A percentile compares a stretch with the other conserved stretches of the same genome.
These are phyloP conservation scores for Loripinus fragilis DNA, from an alignment of 2,888 invertebrate genomes.

Conservation along the genomic window DNA sequence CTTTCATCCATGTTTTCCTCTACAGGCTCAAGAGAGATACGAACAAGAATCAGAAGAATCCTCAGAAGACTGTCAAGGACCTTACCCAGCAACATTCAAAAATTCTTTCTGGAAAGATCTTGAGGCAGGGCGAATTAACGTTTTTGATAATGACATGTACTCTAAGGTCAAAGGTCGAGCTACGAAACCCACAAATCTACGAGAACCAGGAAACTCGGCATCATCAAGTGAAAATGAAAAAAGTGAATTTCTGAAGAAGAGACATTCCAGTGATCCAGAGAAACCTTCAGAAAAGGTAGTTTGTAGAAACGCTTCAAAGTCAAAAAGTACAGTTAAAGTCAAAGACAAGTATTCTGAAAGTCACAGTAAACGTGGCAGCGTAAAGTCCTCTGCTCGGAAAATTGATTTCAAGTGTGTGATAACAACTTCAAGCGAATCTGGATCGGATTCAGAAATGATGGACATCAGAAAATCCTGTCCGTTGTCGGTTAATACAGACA, in stretches of 20 bases:
- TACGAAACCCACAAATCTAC: constrained; percentile 59
- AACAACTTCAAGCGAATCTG: constrained; percentile 9
- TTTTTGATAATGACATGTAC: constrained; percentile 82
- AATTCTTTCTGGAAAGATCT: constrained; percentile 83
- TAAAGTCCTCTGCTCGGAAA: background rate
- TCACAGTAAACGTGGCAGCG: background rate
- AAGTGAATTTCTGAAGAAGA: constrained; percentile 7
- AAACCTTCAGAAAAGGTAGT: background rate
- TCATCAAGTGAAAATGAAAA: constrained; percentile 18
- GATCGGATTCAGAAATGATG: constrained; percentile 5
- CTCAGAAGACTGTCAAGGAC: constrained; percentile 41
- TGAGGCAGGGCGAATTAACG: constrained; percentile 81
- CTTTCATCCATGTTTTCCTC: too few relatives aligned
- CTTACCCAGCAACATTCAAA: constrained; percentile 71
- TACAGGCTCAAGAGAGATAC: background rate
- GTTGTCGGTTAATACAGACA: background rate
- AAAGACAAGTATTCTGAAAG: background rate
- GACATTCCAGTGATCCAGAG: constrained; percentile 22
- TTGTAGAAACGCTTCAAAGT: background rate
- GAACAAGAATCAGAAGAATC: constrained; percentile 24
- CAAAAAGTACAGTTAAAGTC: constrained; percentile 21
- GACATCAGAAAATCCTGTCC: background rate
- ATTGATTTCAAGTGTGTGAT: background rate
- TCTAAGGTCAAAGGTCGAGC: constrained; percentile 81
- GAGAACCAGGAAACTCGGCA: constrained; percentile 35